Evolutionary conservation across 2,888 invertebrate species (phyloP).

Genomic region (Ochropacha duplaris): DNA sequence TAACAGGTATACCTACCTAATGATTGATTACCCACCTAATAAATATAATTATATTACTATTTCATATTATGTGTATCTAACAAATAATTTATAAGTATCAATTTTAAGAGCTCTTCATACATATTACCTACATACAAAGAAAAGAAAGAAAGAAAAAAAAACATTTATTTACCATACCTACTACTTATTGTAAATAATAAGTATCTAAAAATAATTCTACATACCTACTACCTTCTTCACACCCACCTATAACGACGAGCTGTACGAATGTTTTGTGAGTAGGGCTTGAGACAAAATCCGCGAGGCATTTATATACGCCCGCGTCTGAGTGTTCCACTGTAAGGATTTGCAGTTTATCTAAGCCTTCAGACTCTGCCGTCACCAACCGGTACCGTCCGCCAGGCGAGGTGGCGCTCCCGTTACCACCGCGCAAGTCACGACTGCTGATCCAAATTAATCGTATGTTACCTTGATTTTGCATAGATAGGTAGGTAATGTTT

Average conservation of each 20-base stretch:
- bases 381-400: constrained; percentile 57
- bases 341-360: constrained; percentile 54
- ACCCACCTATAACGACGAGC: constrained; percentile 61
- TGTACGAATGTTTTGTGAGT: constrained; percentile 60
- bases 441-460: constrained; percentile 61
- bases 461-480: not conserved
- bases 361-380: constrained; percentile 42
- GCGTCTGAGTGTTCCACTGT: constrained; percentile 56
- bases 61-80: too few species aligned
- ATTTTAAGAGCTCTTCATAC: too few species aligned
- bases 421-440: constrained; percentile 63
- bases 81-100: too few species aligned
- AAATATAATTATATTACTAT: too few species aligned
- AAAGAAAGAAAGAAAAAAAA: too few species aligned
- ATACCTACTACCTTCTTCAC: not conserved
- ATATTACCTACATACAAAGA: too few species aligned
- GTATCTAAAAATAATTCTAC: not conserved
- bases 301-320: constrained; percentile 66
- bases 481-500: constrained; percentile 7
- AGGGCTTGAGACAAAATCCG: constrained; percentile 66
- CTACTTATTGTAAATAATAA: too few species aligned
- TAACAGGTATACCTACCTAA: too few species aligned
- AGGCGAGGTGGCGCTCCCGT: constrained; percentile 30
- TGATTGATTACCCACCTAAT: too few species aligned
- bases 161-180: too few species aligned